These are phyloP conservation scores for Hirtodrosophila cameraria DNA, from an alignment of 2,888 invertebrate species.

Conservation along the genomic window DNA sequence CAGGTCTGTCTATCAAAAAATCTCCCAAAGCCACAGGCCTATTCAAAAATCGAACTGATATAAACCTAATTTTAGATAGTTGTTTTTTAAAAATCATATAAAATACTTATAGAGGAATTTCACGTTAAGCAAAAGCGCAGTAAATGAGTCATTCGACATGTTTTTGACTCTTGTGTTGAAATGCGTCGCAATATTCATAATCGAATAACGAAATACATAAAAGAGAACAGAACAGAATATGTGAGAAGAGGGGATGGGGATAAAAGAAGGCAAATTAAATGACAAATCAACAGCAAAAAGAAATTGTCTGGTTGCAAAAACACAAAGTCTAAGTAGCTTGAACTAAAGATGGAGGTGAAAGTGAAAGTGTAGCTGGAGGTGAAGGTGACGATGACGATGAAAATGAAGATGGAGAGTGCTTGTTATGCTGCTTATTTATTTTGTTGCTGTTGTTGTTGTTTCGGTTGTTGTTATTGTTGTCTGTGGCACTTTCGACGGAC, in stretches of 20 bases:
- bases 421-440: constrained; percentile 21
- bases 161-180: constrained; percentile 46
- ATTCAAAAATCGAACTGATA: too few species aligned
- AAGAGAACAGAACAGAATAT: constrained; percentile 1
- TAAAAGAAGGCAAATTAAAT: constrained; percentile 29
- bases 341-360: constrained; percentile 19
- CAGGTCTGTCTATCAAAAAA: too few species aligned
- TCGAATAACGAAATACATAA: constrained; percentile 42
- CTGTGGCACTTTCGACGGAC: constrained; percentile 39
- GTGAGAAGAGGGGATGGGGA: not conserved
- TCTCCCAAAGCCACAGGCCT: too few species aligned
- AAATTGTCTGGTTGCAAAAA: constrained; percentile 42
- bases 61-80: too few species aligned
- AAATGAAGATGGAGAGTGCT: not conserved
- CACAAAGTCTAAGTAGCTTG: constrained; percentile 18
- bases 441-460: constrained; percentile 28
- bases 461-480: constrained; percentile 46
- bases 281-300: constrained; percentile 60
- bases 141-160: constrained; percentile 46
- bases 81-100: too few species aligned
- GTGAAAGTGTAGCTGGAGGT: constrained; percentile 14
- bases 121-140: constrained; percentile 9
- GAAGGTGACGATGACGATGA: not conserved
- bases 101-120: too few species aligned
- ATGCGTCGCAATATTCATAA: constrained; percentile 70